Conservation (phyloP, 1,140 invertebrate species). For the Drosophila miranda region DNA sequence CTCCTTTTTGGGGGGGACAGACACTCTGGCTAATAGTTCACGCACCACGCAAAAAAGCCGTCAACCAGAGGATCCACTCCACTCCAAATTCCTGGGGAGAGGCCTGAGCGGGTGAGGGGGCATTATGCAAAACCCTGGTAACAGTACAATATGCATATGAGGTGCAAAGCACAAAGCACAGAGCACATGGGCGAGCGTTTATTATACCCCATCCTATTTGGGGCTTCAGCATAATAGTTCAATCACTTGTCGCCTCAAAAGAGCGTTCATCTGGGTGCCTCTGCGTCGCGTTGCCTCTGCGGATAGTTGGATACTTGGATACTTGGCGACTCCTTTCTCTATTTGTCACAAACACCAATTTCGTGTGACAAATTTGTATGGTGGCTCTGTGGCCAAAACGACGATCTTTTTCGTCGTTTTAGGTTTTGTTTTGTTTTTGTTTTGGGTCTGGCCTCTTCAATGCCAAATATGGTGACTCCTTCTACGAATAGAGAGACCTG, state of each 20-base stretch:
- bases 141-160: slow-evolving; percentile 59
- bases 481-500: slow-evolving; percentile 25
- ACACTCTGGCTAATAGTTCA: slow-evolving; percentile 35
- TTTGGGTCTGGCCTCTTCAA: slow-evolving; percentile 20
- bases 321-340: slow-evolving; percentile 37
- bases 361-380: slow-evolving; percentile 80
- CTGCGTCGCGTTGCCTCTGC: slow-evolving; percentile 2
- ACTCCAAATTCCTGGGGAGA: not conserved
- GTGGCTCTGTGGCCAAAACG: slow-evolving; percentile 22
- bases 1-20: slow-evolving; percentile 16
- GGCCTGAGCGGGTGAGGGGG: not conserved
- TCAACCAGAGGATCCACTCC: slow-evolving; percentile 9
- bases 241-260: slow-evolving; percentile 74
- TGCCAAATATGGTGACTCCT: slow-evolving; percentile 70
- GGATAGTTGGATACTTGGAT: too few relatives aligned
- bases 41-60: slow-evolving; percentile 8
- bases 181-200: slow-evolving; percentile 33
- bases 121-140: slow-evolving; percentile 34
- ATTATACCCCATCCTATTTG: slow-evolving; percentile 52
- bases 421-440: slow-evolving; percentile 5
- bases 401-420: slow-evolving; percentile 42
- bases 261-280: slow-evolving; percentile 15
- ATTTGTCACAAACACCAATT: slow-evolving; percentile 81
- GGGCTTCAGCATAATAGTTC: slow-evolving; percentile 67
- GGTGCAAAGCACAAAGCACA: not conserved